Base-by-base conservation (phyloP, 2,888 invertebrate genomes). In the Andrena flavipes region DNA sequence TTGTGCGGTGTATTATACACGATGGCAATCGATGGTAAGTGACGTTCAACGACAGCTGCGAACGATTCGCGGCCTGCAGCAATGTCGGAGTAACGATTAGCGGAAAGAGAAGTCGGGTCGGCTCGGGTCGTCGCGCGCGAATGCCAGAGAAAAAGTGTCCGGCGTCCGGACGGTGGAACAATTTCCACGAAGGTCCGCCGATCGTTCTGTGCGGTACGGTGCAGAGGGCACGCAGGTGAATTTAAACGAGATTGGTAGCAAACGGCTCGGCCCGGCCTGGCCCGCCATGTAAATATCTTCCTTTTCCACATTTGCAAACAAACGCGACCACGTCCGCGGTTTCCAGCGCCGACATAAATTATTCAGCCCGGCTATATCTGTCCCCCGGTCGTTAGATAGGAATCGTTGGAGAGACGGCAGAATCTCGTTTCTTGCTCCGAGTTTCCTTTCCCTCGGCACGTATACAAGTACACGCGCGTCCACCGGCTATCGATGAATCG, bases 361-460 rank as follows among this genome's bases (percentile, higher is more conserved):
- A 77, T 75, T 72, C 78, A 69, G 64, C 60, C 60, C 49, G 35
- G 56, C 71, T 79, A 59, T 74, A 86, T 76, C 65, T 69, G 79
- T 72, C 68, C 59, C 56, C 62, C 30, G 51, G 60, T 83, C 59
- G 76, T 74, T 73, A 80, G 87, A 87, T 84, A 74, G 71, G 62
- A 80, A 86, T 84, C 76, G 79, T 60, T 77, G 77, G 72, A 73
- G 56, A 78, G 67, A 78, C 72, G 70, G 63, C 51, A 69, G 79
- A 84, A 84, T 86, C 86, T 79, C 79, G 81, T 84, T 79, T 64
- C 76, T 75, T 42, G 76, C 65, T 60, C 20, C 48, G 33, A 74
- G 76, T 82, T 67, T 76, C 86, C 87, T 86, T 87, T 86, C 76
- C 81, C 86, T 74, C 74, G 83, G 70, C 42, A 60, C 33, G 42